phyloP scores from a whole-genome alignment of 1,140 invertebrate genomes.

The Drosophila sulfurigaster region DNA sequence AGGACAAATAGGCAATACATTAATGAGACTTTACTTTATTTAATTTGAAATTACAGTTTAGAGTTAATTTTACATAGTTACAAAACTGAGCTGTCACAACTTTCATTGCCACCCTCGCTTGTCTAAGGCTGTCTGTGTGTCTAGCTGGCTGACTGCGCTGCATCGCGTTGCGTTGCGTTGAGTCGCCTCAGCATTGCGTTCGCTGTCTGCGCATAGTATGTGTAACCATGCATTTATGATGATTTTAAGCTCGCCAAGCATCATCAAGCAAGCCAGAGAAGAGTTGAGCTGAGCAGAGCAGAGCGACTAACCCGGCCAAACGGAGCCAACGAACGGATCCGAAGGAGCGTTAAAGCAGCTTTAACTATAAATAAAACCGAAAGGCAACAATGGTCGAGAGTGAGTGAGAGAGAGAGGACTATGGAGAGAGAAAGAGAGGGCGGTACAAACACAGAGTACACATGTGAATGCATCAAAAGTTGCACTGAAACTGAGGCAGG shows the following conservation, averaged over 20 bases:
- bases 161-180: constrained; percentile 21
- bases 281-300: too few relatives aligned
- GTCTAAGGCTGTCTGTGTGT: constrained; percentile 27
- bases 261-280: constrained; percentile 53
- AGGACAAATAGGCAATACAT: too few relatives aligned
- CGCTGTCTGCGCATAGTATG: constrained; percentile 32
- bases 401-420: neutral
- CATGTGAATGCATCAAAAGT: constrained; percentile 59
- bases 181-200: too few relatives aligned
- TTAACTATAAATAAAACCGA: constrained; percentile 80
- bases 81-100: neutral
- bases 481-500: constrained; percentile 38
- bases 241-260: constrained; percentile 71
- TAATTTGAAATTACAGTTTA: too few relatives aligned
- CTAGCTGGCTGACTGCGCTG: constrained; percentile 15
- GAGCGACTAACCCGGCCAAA: constrained; percentile 27
- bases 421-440: neutral
- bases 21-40: too few relatives aligned
- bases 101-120: constrained; percentile 10
- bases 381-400: constrained; percentile 65
- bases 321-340: constrained; percentile 41
- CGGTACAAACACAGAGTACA: constrained; percentile 11
- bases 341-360: constrained; percentile 71
- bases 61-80: too few relatives aligned
- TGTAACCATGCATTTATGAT: constrained; percentile 80